Conservation (phyloP, 2,888 invertebrate genomes). For the Andrena camellia region DNA sequence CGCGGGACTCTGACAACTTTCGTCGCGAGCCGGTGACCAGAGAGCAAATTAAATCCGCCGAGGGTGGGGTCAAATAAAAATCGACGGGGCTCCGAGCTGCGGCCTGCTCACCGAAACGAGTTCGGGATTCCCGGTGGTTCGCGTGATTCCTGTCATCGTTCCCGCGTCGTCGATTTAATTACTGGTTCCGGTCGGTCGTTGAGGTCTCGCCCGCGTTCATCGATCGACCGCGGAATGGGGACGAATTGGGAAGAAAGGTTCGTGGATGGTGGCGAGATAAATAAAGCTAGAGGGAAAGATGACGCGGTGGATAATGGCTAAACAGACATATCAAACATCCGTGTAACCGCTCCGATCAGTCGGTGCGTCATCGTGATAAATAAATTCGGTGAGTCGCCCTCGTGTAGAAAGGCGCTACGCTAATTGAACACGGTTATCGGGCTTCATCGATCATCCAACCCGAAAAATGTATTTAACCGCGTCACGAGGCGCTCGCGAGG, state of each 20-base stretch:
- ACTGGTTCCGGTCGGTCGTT: conserved; percentile 6
- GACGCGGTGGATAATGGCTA: conserved; percentile 37
- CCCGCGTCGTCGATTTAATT: conserved; percentile 24
- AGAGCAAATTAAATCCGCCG: conserved; percentile 46
- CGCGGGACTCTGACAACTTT: conserved; percentile 24
- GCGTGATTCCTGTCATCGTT: conserved; percentile 5
- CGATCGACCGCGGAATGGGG: neutral
- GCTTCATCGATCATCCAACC: conserved; percentile 66
- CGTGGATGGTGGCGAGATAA: neutral
- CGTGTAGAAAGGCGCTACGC: conserved; percentile 69
- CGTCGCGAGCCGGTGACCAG: conserved; percentile 37
- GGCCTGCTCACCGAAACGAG: conserved; percentile 21
- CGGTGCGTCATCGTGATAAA: conserved; percentile 67
- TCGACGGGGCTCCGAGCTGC: conserved; percentile 13
- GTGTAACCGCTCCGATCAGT: conserved; percentile 40
- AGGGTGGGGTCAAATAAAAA: conserved; percentile 52
- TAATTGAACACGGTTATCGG: conserved; percentile 74
- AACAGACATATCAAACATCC: conserved; percentile 57
- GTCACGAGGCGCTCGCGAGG: conserved; percentile 64
- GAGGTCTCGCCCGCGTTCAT: neutral
- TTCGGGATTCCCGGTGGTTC: conserved; percentile 16
- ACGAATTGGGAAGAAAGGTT: neutral
- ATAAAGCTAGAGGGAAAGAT: neutral
- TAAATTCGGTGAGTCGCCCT: conserved; percentile 67
- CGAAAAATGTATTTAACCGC: conserved; percentile 68